Percentiles rank a stretch among this genome's conserved stretches.
phyloP scores from a whole-genome alignment of 2,113 vertebrate genomes.

The Leptocoma aspasia region DNA sequence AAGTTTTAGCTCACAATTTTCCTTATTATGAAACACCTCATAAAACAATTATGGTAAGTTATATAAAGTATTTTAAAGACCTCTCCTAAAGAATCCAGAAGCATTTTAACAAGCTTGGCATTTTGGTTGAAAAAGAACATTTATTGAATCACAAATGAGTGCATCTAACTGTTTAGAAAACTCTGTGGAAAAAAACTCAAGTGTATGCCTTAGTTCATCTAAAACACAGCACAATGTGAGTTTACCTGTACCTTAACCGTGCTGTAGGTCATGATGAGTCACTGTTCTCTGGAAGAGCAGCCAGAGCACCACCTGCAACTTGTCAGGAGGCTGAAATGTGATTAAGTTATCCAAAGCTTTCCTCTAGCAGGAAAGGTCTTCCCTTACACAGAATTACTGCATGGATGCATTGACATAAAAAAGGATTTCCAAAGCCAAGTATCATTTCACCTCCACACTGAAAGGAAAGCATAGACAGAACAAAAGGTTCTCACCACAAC shows the following conservation, averaged over 20 bases:
- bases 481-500: background rate
- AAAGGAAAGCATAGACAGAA: background rate
- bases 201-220: background rate
- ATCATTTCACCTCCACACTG: background rate
- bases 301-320: background rate
- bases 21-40: background rate
- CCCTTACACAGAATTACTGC: background rate
- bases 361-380: background rate
- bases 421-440: background rate
- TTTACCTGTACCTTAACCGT: background rate
- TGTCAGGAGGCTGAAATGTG: background rate
- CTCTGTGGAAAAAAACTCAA: background rate
- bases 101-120: background rate
- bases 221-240: background rate
- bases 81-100: background rate
- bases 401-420: background rate
- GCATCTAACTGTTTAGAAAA: background rate
- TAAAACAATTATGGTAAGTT: background rate
- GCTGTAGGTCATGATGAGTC: background rate
- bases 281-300: background rate
- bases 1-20: background rate
- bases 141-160: background rate
- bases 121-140: background rate
- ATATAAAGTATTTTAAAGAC: background rate
- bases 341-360: background rate